Evolutionary conservation across 2,113 vertebrate species (phyloP), one percentile per base, ranked within the genome.

Genomic region (Potamarius usumacintae): DNA sequence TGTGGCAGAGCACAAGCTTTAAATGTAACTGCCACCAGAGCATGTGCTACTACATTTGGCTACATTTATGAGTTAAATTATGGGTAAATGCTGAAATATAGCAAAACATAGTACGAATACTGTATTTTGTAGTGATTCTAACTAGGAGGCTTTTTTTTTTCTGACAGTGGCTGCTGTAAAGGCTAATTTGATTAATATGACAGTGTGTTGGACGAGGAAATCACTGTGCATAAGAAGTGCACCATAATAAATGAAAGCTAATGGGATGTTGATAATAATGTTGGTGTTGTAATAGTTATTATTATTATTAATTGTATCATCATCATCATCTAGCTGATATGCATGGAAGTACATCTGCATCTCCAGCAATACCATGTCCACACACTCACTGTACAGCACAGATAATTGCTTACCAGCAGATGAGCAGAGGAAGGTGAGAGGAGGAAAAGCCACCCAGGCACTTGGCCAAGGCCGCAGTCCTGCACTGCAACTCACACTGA

Each of bases 391-490:
- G 7, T 27, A 79, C 14, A 79, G 25, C 30, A 60, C 57, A 42
- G 18, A 55, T 34, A 20, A 81, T 18, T 92, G 18, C 88, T 92
- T 90, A 96, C 95, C 92, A 93, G 91, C 87, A 89, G 92, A 89
- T 90, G 85, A 89, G 88, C 83, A 89, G 90, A 91, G 89, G 12
- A 90, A 87, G 91, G 85, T 89, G 88, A 92, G 90, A 90, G 89
- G 90, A 92, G 91, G 91, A 92, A 92, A 92, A 92, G 92, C 94
- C 82, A 89, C 92, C 93, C 92, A 92, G 94, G 93, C 90, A 91
- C 93, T 91, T 91, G 92, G 91, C 92, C 92, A 84, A 93, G 83
- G 91, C 94, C 88, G 90, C 89, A 90, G 90, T 93, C 92, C 93
- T 92, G 92, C 93, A 92, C 91, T 88, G 90, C 92, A 89, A 88